Evolutionary conservation across 2,113 vertebrate genomes (phyloP).

Genomic region (Nyctereutes procyonoides): DNA sequence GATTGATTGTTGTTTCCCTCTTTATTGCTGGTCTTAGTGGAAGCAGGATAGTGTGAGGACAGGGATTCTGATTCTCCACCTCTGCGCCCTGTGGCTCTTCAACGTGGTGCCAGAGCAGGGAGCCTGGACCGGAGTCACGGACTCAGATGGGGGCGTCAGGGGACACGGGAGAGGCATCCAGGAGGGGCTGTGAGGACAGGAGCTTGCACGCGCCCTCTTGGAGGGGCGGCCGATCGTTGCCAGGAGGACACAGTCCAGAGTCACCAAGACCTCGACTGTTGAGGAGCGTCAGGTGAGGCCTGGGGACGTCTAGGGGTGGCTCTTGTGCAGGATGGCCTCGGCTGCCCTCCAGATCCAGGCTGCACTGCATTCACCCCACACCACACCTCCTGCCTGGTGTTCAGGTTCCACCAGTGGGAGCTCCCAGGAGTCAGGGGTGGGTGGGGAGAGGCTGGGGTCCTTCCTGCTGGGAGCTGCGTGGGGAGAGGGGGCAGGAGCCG

Average conservation of each 20-base stretch:
- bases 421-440: background rate
- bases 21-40: background rate
- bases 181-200: background rate
- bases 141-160: rapidly evolving
- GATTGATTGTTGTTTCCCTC: background rate
- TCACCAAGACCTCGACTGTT: background rate
- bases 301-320: background rate
- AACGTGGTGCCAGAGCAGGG: rapidly evolving
- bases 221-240: background rate
- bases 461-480: background rate
- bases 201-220: background rate
- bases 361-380: rapidly evolving
- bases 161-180: too few species aligned
- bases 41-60: background rate
- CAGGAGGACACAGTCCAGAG: background rate
- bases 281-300: background rate
- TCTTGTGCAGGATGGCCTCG: background rate
- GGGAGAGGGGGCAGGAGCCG: background rate
- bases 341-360: background rate
- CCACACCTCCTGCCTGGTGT: background rate
- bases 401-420: rapidly evolving
- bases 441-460: background rate
- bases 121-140: background rate
- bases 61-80: background rate
- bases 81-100: background rate